Base-by-base conservation (phyloP, 1,140 invertebrate genomes). In the Drosophila bocqueti region DNA sequence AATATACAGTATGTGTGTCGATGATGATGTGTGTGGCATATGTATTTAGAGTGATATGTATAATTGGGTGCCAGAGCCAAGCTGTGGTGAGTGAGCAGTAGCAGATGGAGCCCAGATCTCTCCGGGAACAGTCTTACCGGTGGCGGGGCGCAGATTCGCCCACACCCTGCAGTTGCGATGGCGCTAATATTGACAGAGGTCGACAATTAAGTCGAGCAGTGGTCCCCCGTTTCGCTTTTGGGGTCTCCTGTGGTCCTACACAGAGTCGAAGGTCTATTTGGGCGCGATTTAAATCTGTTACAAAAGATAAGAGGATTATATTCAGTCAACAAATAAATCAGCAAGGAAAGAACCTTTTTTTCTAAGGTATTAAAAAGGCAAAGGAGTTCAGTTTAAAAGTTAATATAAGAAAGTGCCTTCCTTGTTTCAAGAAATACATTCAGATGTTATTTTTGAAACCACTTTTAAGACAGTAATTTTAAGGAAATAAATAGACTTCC, bases 131-230 rank as follows among this genome's bases (percentile, higher is more conserved):
- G 68, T 64, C 91, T 93, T 93, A 93, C 92, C 92, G 89, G 91
- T 81, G 92, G 91, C 83, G 92, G 92, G 92, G 92, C 92, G 91
- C 92, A 93, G 82, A 93, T 92, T 93, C 92, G 92, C 92, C 92
- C 92, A 92, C 92, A 93, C 92, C 92, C 92, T 86, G 89, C 92
- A 80, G 91, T 93, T 81, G 92, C 90, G 75, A 93, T 92, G 81
- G 92, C 90, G 82, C 92, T 93, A 92, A 93, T 93, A 93, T 93
- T 93, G 92, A 92, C 86, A 83, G 79, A 71, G 81, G 76, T 73
- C 78, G 64, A 75, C 49, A 72, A 91, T 73, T 71, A 64, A 74
- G 69, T 79, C 67, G 85, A 91, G 77, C 91, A 90, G 87, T 87
- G 26, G 75, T 49, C 40, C 62, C 55, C 76, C 77, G 71, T 81